phyloP scores from a whole-genome alignment of 1,140 invertebrate species.

The Doryteuthis pealeii region DNA sequence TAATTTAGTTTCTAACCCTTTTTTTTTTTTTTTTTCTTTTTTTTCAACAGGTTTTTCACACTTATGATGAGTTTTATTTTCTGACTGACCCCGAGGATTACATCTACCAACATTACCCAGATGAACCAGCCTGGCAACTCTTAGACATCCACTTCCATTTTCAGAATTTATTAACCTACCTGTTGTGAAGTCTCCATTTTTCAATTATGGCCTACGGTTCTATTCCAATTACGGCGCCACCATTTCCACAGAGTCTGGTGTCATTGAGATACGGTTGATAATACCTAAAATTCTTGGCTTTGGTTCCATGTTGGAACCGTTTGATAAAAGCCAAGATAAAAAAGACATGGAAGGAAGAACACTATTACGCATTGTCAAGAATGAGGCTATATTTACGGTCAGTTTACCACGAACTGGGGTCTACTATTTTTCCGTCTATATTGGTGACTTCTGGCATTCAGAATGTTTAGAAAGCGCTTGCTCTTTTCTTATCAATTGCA shows the following conservation, averaged over 20 bases:
- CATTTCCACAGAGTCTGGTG: slow-evolving; percentile 47
- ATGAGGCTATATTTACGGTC: slow-evolving; percentile 53
- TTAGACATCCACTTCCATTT: slow-evolving; percentile 62
- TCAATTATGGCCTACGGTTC: slow-evolving; percentile 51
- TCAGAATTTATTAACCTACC: slow-evolving; percentile 64
- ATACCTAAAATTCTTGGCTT: slow-evolving; percentile 51
- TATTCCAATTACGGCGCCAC: slow-evolving; percentile 52
- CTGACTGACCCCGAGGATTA: slow-evolving; percentile 65
- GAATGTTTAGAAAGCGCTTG: slow-evolving; percentile 56
- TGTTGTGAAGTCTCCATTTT: slow-evolving; percentile 58
- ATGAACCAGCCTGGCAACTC: slow-evolving; percentile 63
- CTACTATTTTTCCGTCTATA: slow-evolving; percentile 56
- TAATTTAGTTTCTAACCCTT: no score
- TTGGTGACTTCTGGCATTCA: slow-evolving; percentile 51
- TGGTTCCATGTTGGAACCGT: slow-evolving; percentile 46
- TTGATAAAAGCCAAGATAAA: slow-evolving; percentile 40
- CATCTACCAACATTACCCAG: slow-evolving; percentile 66
- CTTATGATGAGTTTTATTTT: slow-evolving; percentile 62
- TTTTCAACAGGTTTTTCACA: slow-evolving; percentile 49
- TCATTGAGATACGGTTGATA: slow-evolving; percentile 50
- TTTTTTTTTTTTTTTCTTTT: no score
- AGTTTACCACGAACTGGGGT: slow-evolving; percentile 47
- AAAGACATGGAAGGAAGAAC: slow-evolving; percentile 44
- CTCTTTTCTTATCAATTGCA: slow-evolving; percentile 52
- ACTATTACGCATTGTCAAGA: slow-evolving; percentile 49